A percentile compares a stretch with the other conserved stretches of the same genome.
Conservation (phyloP, 2,113 vertebrate genomes). For the Ailurus styani region DNA sequence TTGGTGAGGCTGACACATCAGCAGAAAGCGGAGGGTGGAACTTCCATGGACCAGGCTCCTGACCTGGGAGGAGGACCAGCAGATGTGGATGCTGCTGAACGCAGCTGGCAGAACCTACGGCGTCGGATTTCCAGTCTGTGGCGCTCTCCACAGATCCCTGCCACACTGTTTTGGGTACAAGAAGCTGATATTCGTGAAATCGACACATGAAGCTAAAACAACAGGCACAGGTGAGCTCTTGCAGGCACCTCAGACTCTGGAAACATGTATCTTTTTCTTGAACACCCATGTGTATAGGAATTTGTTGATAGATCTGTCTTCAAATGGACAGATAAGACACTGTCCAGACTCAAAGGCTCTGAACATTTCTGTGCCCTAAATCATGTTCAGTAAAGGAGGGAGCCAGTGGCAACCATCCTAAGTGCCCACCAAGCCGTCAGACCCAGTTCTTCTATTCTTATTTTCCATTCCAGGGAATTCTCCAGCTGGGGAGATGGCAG, state of each 20-base stretch:
- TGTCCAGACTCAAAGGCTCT: no score
- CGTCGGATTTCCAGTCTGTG: background rate
- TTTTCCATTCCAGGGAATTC: background rate
- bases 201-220: rapidly evolving
- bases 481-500: background rate
- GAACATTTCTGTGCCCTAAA: rapidly evolving
- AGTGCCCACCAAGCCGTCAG: rapidly evolving
- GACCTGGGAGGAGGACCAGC: background rate
- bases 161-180: rapidly evolving
- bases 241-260: rapidly evolving
- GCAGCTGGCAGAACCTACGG: no score
- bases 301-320: no score
- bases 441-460: rapidly evolving
- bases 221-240: background rate
- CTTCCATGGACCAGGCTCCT: no score
- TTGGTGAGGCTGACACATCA: no score
- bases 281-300: no score
- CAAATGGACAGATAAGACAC: rapidly evolving
- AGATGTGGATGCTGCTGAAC: rapidly evolving
- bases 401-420: rapidly evolving
- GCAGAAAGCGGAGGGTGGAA: rapidly evolving
- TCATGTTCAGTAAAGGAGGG: rapidly evolving
- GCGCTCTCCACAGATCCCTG: rapidly evolving
- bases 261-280: background rate
- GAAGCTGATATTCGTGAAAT: rapidly evolving